phyloP scores from a whole-genome alignment of 2,113 vertebrate species.

The Mola mola region DNA sequence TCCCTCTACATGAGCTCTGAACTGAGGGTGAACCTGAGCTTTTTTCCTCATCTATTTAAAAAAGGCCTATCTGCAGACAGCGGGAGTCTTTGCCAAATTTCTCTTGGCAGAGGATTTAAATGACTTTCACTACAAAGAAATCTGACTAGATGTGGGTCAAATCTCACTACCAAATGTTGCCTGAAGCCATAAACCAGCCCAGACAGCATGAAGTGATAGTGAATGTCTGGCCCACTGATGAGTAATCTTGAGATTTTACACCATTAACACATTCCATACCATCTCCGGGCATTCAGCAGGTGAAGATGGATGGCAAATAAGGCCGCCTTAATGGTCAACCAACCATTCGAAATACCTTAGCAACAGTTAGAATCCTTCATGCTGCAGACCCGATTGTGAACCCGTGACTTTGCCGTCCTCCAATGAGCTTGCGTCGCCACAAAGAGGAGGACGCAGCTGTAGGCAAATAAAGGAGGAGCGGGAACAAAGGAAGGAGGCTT shows the following conservation, averaged over 20 bases:
- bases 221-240: conserved; percentile 54
- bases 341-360: conserved; percentile 65
- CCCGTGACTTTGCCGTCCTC: conserved; percentile 59
- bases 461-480: conserved; percentile 51
- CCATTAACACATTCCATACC: conserved; percentile 35
- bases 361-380: conserved; percentile 70
- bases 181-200: conserved; percentile 47
- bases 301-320: conserved; percentile 41
- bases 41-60: conserved; percentile 37
- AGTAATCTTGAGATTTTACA: conserved; percentile 55
- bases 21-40: conserved; percentile 70
- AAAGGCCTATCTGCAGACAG: conserved; percentile 44
- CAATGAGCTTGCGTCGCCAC: conserved; percentile 63
- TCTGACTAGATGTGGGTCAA: conserved; percentile 48
- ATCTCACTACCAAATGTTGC: conserved; percentile 57
- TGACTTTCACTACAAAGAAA: conserved; percentile 38
- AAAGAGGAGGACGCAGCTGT: conserved; percentile 48
- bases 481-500: conserved; percentile 68
- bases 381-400: conserved; percentile 32
- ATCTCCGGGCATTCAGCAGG: conserved; percentile 48
- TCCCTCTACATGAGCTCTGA: conserved; percentile 61
- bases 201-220: conserved; percentile 37
- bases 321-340: conserved; percentile 46
- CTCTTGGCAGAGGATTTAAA: conserved; percentile 55
- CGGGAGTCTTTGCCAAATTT: conserved; percentile 58